phyloP scores from a whole-genome alignment of 2,888 invertebrate genomes.

The Achlya flavicornis region DNA sequence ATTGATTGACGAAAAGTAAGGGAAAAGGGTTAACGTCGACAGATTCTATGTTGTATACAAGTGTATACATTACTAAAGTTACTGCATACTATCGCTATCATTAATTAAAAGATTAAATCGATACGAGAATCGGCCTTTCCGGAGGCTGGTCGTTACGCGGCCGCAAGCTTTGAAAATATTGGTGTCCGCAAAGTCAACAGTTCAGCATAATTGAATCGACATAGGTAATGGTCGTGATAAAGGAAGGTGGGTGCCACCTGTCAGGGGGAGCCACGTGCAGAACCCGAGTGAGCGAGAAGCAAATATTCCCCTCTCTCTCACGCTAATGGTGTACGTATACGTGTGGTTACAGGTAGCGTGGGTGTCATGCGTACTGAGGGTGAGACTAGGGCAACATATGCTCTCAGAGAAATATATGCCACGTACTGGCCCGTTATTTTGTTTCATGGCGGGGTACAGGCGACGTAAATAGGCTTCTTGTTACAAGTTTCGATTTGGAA shows the following conservation, averaged over 20 bases:
- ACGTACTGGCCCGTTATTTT: slow-evolving; percentile 54
- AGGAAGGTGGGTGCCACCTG: slow-evolving; percentile 49
- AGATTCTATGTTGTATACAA: background rate
- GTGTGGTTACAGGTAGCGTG: slow-evolving; percentile 44
- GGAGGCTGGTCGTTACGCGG: slow-evolving; percentile 32
- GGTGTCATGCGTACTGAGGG: slow-evolving; percentile 40
- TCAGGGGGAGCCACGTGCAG: slow-evolving; percentile 51
- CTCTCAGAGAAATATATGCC: slow-evolving; percentile 49
- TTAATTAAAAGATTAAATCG: slow-evolving; percentile 58
- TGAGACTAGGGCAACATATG: slow-evolving; percentile 47
- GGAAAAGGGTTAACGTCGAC: background rate
- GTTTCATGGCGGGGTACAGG: slow-evolving; percentile 50
- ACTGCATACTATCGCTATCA: slow-evolving; percentile 22
- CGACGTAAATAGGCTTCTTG: slow-evolving; percentile 53
- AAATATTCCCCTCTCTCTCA: slow-evolving; percentile 34
- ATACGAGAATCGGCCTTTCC: slow-evolving; percentile 36
- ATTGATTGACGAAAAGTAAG: background rate
- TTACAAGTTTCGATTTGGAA: slow-evolving; percentile 57
- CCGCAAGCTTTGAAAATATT: slow-evolving; percentile 54
- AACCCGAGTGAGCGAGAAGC: slow-evolving; percentile 25
- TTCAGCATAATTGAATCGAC: slow-evolving; percentile 73
- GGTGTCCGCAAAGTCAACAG: slow-evolving; percentile 65
- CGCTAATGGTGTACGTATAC: slow-evolving; percentile 48
- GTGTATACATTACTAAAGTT: background rate
- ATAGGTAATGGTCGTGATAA: slow-evolving; percentile 57